Evolutionary conservation across 2,113 vertebrate species (phyloP).

Genomic region (Cephalopholis sonnerati): DNA sequence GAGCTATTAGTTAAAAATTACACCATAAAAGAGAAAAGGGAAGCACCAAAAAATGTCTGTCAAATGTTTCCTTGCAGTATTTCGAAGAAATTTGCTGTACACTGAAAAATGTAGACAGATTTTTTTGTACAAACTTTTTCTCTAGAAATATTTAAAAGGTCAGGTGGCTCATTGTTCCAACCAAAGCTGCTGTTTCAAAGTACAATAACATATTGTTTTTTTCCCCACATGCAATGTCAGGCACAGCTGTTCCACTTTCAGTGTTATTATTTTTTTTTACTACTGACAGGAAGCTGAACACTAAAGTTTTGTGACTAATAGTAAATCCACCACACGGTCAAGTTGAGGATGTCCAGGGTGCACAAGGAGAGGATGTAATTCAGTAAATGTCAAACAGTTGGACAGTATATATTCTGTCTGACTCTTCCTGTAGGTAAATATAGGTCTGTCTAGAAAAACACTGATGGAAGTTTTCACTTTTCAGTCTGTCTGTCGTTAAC

Average conservation of each 20-base stretch:
- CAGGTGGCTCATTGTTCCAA: slow-evolving; percentile 22
- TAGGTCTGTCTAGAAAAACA: neutral
- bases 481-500: slow-evolving; percentile 16
- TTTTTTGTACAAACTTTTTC: slow-evolving; percentile 5
- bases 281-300: slow-evolving; percentile 16
- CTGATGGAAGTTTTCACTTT: neutral
- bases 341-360: neutral
- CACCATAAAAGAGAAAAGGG: slow-evolving; percentile 1
- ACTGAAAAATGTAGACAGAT: neutral
- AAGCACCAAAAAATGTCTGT: neutral
- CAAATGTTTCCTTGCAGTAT: neutral
- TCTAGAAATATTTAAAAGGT: slow-evolving; percentile 13
- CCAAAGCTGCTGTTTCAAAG: slow-evolving; percentile 23
- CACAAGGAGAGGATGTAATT: neutral
- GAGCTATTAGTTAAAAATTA: neutral
- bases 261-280: slow-evolving; percentile 11
- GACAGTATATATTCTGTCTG: neutral
- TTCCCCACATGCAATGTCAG: slow-evolving; percentile 19
- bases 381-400: neutral
- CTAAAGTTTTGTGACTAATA: neutral
- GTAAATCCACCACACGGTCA: neutral
- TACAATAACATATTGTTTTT: neutral
- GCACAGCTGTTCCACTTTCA: slow-evolving; percentile 29
- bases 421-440: neutral
- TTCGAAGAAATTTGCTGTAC: neutral